Base-by-base conservation (phyloP, 2,113 vertebrate species). In the Drymodes brunneopygia region DNA sequence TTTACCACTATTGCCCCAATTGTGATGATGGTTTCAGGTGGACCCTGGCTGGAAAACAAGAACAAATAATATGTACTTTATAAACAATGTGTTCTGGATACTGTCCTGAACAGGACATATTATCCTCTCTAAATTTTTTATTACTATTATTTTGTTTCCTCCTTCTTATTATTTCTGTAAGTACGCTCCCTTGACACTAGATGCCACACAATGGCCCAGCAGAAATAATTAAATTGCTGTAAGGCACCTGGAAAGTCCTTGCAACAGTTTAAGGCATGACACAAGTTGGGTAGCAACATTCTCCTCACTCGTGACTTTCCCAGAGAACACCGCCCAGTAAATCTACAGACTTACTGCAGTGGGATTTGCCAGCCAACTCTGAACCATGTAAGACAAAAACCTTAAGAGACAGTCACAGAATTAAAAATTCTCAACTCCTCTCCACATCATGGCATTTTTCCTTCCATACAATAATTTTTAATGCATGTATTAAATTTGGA, bases 1-100 rank as follows among this genome's bases (percentile, higher is more conserved):
- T 85, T 95, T 97, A 97, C 97, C 97, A 95, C 95, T 77, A 96
- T 44, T 71, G 96, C 81, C 25, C 93, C 97, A 74, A 97, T 97
- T 80, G 97, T 97, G 78, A 56, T 79, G 92, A 97, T 90, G 51
- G 57, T 58, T 97, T 97, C 97, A 94, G 94, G 65, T 90, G 74
- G 57, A 91, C 12, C 88, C 5, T 0, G 29, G 13, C 97, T 97
- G 94, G 69, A 81, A 97, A 94, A 93, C 13, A 97, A 90, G 47
- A 88, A 40, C 36, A 90, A 95, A 54, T 62, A 42, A 21, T 14
- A 72, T 1, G 13, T n/a, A 47, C 73, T 86, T 96, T 48, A 88
- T 51, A 91, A 86, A 53, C 24, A 83, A 16, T 50, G 38, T 29
- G 3, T 81, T 65, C 35, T 61, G 23, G 10, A 60, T 44, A 42